Evolutionary conservation across 2,888 invertebrate species (phyloP), one percentile per base, ranked within the genome.

Genomic region (Campopleginae sp.): DNA sequence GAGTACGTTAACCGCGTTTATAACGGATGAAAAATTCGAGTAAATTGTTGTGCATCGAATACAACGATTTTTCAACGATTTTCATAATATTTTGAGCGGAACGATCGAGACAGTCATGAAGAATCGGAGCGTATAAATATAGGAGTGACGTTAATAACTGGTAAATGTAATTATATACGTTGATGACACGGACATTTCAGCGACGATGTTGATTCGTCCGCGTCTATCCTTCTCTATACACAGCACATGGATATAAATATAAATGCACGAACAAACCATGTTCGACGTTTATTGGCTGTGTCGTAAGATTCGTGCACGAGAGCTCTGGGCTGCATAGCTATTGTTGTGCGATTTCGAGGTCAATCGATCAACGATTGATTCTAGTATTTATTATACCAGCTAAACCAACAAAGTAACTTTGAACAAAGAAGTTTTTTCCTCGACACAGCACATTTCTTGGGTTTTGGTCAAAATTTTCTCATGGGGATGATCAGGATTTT

Each of bases 51-150:
- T 54, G 38, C 65, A 10, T 10, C 27, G 54, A 42, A 27, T 68
- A 71, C 17, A 71, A 79, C 63, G 48, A 68, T 51, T 42, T 71
- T 48, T 42, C 63, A 51, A 80, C 58, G 44, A 54, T 68, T 68
- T 76, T 72, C 61, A 48, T 68, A 48, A 38, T 63, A n/a, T 46
- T 42, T 23, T 31, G 33, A 48, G 63, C 80, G 38, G 48, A 51
- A 66, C 48, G 70, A 70, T 70, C 48, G 63, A 31, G 46, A 44
- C 19, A 44, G 19, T 46, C 74, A 46, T 12, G 61, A 82, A 68
- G 48, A 85, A 85, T 70, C 74, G 54, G 46, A 83, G 77, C 85
- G 77, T 80, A 42, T 80, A 80, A 83, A 83, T 77, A 83, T 77
- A 77, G 77, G 27, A 77, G 82, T 86, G 85, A 82, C 85, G 82